Base-by-base conservation (phyloP, 1,140 invertebrate species). In the Pygmarrhopalites habei region DNA sequence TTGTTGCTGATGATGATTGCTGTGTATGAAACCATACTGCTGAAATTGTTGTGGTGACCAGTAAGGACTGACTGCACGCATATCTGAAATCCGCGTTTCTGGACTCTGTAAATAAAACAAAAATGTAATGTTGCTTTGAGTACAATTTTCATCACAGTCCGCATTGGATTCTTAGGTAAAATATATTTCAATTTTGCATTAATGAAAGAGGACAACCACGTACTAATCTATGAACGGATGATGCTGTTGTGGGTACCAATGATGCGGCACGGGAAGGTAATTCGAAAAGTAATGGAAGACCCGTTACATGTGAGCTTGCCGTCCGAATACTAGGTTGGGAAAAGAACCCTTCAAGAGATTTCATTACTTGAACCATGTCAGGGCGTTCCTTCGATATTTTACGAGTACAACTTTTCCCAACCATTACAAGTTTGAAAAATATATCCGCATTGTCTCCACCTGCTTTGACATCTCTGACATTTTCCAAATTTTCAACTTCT, bases 291-390 rank as follows among this genome's bases (percentile, higher is more conserved):
- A 68, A 58, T 25, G 69, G 66, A 29, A 71, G 53, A 23, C 69
- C 69, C 2, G 69, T 68, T 0, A 71, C 69, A 17, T 68, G 66
- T 3, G 69, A 68, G 21, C 66, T 68, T 15, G 68, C 49, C 7
- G 69, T 71, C 53, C 62, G 39, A 35, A 67, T 65, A 39, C 66
- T 66, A 28, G 53, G 53, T 53, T 69, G 60, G 14, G 69, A 61
- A 25, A 66, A 23, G 28, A 66, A 60, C 26, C 56, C 67, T 39
- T 78, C 74, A 3, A 82, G 71, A 49, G 78, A 75, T 56, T 75
- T 71, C 61, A 81, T 77, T 0, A 85, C 82, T 30, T 75, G 58
- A 28, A 79, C 77, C 85, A 86, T 86, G 71, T 85, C 80, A 1
- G 85, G 85, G 51, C 85, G 73, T 64, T 84, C 78, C 71, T 79